Conservation (phyloP, 2,113 vertebrate species). For the Eira barbara region DNA sequence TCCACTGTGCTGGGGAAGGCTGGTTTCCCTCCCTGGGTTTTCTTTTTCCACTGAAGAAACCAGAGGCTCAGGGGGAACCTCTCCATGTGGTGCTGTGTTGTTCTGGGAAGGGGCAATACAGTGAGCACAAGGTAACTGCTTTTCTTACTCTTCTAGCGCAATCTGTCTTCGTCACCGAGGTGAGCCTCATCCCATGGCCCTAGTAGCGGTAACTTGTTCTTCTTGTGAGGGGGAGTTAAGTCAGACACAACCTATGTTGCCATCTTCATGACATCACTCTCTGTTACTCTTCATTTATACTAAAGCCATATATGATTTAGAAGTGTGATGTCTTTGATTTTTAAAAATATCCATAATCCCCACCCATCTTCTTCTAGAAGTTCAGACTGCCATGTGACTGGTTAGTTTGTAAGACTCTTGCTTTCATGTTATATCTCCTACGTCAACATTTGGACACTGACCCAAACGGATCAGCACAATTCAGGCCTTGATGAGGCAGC, state of each 20-base stretch:
- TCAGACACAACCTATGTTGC: not conserved
- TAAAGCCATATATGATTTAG: constrained; percentile 78
- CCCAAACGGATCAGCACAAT: constrained; percentile 55
- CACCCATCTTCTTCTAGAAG: constrained; percentile 76
- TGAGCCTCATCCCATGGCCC: not conserved
- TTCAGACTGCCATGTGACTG: constrained; percentile 78
- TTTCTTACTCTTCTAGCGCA: not conserved
- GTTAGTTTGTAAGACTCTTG: constrained; percentile 77
- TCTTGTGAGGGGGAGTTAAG: not conserved
- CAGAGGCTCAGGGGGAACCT: not conserved
- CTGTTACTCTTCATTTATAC: constrained; percentile 66
- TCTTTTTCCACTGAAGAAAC: not conserved
- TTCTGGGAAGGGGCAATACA: not conserved
- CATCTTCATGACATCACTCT: not conserved
- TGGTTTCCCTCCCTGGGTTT: not conserved
- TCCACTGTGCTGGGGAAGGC: not conserved
- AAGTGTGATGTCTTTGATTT: constrained; percentile 83
- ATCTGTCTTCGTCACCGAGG: not conserved
- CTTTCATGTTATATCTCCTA: constrained; percentile 79
- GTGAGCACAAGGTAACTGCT: not conserved
- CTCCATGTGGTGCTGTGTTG: not conserved
- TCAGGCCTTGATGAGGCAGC: constrained; percentile 57
- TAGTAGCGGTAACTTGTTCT: not conserved
- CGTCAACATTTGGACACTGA: constrained; percentile 62
- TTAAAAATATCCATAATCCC: constrained; percentile 73